A percentile compares a stretch with the other conserved stretches of the same genome.
Evolutionary conservation across 2,797 vertebrate genomes (phyloP).

Genomic region (Propithecus deckenii): DNA sequence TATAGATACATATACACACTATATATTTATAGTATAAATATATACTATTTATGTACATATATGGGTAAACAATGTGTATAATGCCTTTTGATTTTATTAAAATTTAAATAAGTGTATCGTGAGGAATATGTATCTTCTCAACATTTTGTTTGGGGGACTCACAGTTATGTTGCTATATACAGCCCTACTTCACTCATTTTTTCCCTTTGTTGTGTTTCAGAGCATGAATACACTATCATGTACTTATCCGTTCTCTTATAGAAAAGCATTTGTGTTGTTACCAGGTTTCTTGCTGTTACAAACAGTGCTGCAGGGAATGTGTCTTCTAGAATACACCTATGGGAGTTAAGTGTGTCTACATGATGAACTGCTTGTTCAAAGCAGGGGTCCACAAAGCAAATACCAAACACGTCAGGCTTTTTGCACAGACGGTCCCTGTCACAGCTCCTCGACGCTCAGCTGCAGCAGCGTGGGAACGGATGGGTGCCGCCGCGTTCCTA

Average conservation of each 20-base stretch:
- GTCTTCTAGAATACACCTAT: not conserved
- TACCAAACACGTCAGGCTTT: not conserved
- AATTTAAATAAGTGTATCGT: not conserved
- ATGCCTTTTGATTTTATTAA: not conserved
- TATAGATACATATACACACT: no score
- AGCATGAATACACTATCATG: not conserved
- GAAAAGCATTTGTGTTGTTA: not conserved
- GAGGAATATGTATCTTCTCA: not conserved
- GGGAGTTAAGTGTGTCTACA: not conserved
- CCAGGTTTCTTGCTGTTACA: not conserved
- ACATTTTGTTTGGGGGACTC: not conserved
- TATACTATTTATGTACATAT: not conserved
- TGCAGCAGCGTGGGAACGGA: not conserved
- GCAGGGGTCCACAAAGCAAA: not conserved
- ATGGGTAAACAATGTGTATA: not conserved
- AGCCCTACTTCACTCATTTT: not conserved
- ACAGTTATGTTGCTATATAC: not conserved
- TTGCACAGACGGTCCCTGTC: not conserved
- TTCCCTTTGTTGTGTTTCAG: not conserved
- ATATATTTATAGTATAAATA: not conserved
- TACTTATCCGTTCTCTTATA: no score
- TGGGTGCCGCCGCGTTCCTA: rapidly evolving
- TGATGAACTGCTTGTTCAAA: not conserved
- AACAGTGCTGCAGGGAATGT: rapidly evolving
- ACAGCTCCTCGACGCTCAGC: not conserved